phyloP scores from a whole-genome alignment of 2,113 vertebrate species.

The Prunella fulvescens region DNA sequence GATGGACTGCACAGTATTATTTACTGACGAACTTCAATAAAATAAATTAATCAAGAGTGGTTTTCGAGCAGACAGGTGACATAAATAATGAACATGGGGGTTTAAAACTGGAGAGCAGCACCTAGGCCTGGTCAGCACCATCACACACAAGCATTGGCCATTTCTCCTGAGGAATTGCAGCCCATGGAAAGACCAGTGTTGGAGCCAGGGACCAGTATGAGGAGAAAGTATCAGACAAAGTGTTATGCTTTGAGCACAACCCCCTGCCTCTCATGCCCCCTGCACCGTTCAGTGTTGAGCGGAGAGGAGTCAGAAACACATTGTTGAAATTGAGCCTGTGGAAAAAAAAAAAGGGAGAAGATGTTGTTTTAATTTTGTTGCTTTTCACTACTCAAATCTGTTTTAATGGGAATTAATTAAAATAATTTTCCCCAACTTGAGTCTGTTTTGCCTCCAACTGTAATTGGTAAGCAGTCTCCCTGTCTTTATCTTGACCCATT shows the following conservation, averaged over 20 bases:
- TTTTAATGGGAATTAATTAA: background rate
- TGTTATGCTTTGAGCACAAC: rapidly evolving
- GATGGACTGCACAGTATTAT: background rate
- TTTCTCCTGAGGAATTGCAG: background rate
- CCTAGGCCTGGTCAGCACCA: background rate
- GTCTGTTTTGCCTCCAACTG: background rate
- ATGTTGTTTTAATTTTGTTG: background rate
- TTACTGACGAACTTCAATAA: background rate
- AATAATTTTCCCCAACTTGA: background rate
- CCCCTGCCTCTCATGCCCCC: rapidly evolving
- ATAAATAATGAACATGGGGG: background rate
- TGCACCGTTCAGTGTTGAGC: background rate
- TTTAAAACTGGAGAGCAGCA: background rate
- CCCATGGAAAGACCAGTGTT: background rate
- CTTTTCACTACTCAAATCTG: background rate
- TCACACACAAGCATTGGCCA: background rate
- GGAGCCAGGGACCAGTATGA: background rate
- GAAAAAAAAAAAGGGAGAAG: background rate
- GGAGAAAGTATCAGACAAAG: background rate
- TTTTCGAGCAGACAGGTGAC: background rate
- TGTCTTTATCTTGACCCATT: background rate
- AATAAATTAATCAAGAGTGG: background rate
- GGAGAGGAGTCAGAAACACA: background rate
- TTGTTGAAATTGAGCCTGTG: background rate
- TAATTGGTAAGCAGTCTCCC: background rate